Base-by-base conservation (phyloP, 2,113 vertebrate genomes). In the Ctenodactylus gundi region DNA sequence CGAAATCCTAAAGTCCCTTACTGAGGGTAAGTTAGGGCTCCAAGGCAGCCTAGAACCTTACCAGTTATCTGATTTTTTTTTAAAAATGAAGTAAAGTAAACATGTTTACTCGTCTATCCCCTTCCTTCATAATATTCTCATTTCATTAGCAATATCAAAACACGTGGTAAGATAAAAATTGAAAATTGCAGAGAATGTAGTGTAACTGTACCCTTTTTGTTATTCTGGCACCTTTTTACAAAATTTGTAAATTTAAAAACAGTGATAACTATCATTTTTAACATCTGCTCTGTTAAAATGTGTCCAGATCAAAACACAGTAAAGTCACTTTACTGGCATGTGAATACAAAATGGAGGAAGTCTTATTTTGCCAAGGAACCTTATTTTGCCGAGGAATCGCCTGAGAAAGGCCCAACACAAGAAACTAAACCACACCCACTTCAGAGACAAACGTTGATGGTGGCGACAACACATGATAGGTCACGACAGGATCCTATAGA, bases 171-270 rank as follows among this genome's bases (percentile, higher is more conserved):
- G 88, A 95, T 70, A 77, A 46, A 78, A 96, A 95, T 87, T 95
- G 77, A 49, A 90, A 67, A 91, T 86, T 90, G 95, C 57, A 49
- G 27, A 94, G 85, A 86, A 34, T 72, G 46, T 21, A 68, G 41
- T 27, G 31, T 23, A 41, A 41, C 70, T 53, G 53, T 21, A 93
- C 85, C 64, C 41, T 94, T 94, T 58, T 58, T 82, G 9, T 90
- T 97, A 95, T 72, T 70, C 3, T 64, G 49, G 39, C 60, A 95
- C 94, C 49, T 76, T 62, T 78, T 94, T 90, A 87, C 41, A 80
- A 2, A 93, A 36, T 68, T 88, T 96, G 18, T 39, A 96, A 78
- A 2, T 93, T 80, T 44, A 96, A 96, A 75, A 41, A 39, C 4
- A 73, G 18, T 39, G 27, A 41, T 53, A 88, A 84, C 58, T 77